These are phyloP conservation scores for Agriotes lineatus DNA, from an alignment of 2,888 invertebrate genomes.

Conservation along the genomic window DNA sequence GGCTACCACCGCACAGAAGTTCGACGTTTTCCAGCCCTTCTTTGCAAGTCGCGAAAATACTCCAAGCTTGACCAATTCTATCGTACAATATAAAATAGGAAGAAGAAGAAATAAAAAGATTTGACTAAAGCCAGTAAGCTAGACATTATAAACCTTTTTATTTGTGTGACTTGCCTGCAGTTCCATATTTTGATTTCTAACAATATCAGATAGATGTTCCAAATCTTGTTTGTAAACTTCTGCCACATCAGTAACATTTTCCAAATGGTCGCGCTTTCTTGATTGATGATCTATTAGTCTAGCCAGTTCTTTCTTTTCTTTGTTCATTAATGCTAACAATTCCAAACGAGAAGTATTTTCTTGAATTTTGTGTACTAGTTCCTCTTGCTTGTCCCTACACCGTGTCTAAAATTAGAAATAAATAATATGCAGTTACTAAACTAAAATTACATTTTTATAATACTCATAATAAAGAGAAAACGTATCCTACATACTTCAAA, in stretches of 20 bases:
- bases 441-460: too few species aligned
- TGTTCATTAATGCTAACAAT: constrained; percentile 69
- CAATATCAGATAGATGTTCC: constrained; percentile 61
- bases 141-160: too few species aligned
- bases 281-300: constrained; percentile 64
- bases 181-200: constrained; percentile 62
- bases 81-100: too few species aligned
- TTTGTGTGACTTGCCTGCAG: constrained; percentile 58
- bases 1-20: too few species aligned
- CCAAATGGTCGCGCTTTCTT: constrained; percentile 55
- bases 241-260: constrained; percentile 56
- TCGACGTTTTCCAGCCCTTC: too few species aligned
- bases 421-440: too few species aligned
- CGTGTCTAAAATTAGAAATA: too few species aligned
- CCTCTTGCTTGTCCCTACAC: constrained; percentile 60
- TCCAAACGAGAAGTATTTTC: constrained; percentile 71
- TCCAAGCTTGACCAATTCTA: too few species aligned
- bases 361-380: constrained; percentile 66
- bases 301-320: constrained; percentile 68
- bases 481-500: too few species aligned
- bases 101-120: too few species aligned
- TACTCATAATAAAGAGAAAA: too few species aligned
- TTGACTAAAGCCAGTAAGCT: constrained; percentile 38
- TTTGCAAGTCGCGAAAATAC: too few species aligned
- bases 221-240: constrained; percentile 62